phyloP scores from a whole-genome alignment of 2,113 vertebrate species.

The Australoheros scitulus region DNA sequence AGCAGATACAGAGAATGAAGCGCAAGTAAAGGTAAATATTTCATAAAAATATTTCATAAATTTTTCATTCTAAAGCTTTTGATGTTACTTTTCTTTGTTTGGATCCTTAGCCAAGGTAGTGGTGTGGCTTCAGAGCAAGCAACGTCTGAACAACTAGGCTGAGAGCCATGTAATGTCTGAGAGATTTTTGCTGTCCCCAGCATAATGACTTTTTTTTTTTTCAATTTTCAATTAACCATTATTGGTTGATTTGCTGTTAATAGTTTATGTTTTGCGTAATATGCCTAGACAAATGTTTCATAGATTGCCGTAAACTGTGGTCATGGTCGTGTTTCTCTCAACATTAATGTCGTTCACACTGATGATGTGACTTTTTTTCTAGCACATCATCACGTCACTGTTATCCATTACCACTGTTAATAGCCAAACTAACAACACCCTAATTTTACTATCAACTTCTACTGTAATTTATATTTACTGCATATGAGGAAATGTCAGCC shows the following conservation, averaged over 20 bases:
- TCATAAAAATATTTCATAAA: background rate
- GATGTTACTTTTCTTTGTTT: background rate
- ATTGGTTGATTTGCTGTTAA: background rate
- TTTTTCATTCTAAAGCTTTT: background rate
- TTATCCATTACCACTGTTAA: background rate
- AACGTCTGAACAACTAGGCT: background rate
- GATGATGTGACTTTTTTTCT: background rate
- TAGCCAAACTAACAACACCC: slow-evolving; percentile 2
- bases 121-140: background rate
- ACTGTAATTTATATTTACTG: background rate
- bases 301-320: background rate
- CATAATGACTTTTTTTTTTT: background rate
- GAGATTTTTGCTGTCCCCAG: background rate
- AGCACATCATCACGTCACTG: background rate
- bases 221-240: background rate
- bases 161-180: background rate
- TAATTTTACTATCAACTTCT: background rate
- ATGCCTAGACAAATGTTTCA: background rate
- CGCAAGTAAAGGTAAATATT: background rate
- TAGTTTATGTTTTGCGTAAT: background rate
- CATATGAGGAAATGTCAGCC: background rate
- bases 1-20: background rate
- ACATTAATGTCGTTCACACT: background rate
- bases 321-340: background rate
- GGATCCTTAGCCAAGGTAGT: background rate